Evolutionary conservation across 2,113 vertebrate genomes (phyloP).

Genomic region (Semicossyphus pulcher): DNA sequence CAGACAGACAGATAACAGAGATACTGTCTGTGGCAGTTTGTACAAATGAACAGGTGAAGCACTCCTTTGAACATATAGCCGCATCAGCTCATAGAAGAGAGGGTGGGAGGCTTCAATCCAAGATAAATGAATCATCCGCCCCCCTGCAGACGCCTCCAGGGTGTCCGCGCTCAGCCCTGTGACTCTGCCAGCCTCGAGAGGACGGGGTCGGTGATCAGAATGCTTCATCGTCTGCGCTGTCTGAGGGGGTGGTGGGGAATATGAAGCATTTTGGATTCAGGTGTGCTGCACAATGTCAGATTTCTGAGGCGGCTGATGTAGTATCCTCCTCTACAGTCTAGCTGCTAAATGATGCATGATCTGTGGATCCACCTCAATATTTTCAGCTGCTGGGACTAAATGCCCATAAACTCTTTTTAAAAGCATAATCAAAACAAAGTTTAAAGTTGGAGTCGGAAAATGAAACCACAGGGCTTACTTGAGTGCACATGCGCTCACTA

Average conservation of each 20-base stretch:
- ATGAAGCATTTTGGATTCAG: constrained; percentile 10
- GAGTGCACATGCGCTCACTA: too few relatives aligned
- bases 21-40: constrained; percentile 11
- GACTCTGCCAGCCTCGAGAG: constrained; percentile 32
- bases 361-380: background rate
- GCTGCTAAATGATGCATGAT: constrained; percentile 9
- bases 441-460: too few relatives aligned
- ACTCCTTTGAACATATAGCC: constrained; percentile 19
- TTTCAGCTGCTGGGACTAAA: too few relatives aligned
- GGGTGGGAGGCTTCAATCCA: constrained; percentile 27
- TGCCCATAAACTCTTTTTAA: too few relatives aligned
- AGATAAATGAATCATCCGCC: constrained; percentile 49
- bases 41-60: constrained; percentile 36
- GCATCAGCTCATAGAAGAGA: constrained; percentile 32
- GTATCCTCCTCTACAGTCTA: background rate
- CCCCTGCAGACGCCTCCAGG: constrained; percentile 23
- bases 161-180: constrained; percentile 13
- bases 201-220: constrained; percentile 20
- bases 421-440: too few relatives aligned
- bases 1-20: background rate
- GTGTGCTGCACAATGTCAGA: constrained; percentile 6
- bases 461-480: too few relatives aligned
- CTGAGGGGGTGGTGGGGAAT: background rate
- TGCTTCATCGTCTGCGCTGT: background rate
- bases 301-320: constrained; percentile 3